phyloP scores from a whole-genome alignment of 2,797 vertebrate genomes.

The Paguma larvata region DNA sequence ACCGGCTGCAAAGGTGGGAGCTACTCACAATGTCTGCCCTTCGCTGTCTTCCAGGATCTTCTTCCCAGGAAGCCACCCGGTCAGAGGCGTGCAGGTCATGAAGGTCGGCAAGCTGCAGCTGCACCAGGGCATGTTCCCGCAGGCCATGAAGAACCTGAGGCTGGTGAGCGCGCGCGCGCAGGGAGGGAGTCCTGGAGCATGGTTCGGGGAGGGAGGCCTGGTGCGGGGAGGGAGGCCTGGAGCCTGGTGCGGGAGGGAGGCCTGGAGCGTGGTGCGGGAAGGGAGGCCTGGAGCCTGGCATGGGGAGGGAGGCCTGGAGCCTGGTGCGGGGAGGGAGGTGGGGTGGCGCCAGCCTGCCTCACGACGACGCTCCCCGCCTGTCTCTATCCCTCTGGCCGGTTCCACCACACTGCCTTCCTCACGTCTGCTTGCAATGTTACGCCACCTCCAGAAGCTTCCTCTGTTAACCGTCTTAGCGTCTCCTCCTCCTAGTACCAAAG shows the following conservation, averaged over 20 bases:
- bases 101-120: conserved; percentile 96
- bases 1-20: conserved; percentile 77
- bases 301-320: too few relatives aligned
- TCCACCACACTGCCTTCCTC: not conserved
- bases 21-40: conserved; percentile 68
- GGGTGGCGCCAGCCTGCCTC: too few relatives aligned
- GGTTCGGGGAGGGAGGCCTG: too few relatives aligned
- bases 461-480: not conserved
- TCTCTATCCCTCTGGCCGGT: not conserved
- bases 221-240: too few relatives aligned
- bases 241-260: too few relatives aligned
- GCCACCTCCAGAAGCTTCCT: not conserved
- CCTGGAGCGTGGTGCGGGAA: too few relatives aligned
- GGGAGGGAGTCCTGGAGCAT: too few relatives aligned
- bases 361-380: not conserved
- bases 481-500: not conserved
- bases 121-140: conserved; percentile 89
- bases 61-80: conserved; percentile 94
- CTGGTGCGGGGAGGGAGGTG: too few relatives aligned
- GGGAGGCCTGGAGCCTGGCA: too few relatives aligned
- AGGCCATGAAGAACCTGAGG: conserved; percentile 92
- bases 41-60: conserved; percentile 90
- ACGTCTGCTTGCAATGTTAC: not conserved
- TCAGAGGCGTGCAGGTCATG: conserved; percentile 94
- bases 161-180: conserved; percentile 91